Evolutionary conservation across 2,113 vertebrate genomes (phyloP).

Genomic region (Amphiprion ocellaris): DNA sequence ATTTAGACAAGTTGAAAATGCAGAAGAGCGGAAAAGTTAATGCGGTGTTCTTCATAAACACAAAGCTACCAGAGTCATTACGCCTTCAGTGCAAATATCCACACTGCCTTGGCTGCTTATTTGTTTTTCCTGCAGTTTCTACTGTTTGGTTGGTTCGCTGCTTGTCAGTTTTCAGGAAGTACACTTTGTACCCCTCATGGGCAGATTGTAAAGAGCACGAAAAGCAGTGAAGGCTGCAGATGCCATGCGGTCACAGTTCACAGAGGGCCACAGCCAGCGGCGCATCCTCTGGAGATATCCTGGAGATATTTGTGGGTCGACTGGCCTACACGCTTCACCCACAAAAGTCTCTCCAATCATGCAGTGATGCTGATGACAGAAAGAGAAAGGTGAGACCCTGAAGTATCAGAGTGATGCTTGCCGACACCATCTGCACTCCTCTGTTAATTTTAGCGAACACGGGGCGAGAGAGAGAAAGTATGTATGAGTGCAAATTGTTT

Average conservation of each 20-base stretch:
- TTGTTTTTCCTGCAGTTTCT: background rate
- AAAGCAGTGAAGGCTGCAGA: constrained; percentile 23
- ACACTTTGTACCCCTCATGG: background rate
- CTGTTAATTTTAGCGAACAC: constrained; percentile 66
- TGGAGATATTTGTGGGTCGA: constrained; percentile 25
- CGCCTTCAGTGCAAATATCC: constrained; percentile 35
- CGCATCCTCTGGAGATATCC: constrained; percentile 15
- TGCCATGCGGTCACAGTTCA: constrained; percentile 27
- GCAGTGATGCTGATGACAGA: constrained; percentile 26
- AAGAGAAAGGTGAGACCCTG: constrained; percentile 36
- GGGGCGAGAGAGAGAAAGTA: constrained; percentile 31
- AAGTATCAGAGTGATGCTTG: constrained; percentile 34
- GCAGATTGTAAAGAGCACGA: background rate
- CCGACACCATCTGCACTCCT: constrained; percentile 56
- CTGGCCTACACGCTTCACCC: background rate
- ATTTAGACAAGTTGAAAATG: too few species aligned
- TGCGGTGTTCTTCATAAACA: too few species aligned
- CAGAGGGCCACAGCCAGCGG: constrained; percentile 27
- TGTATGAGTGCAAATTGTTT: constrained; percentile 66
- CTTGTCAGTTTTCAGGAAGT: background rate
- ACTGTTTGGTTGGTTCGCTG: background rate
- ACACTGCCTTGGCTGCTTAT: background rate
- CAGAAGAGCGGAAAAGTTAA: too few species aligned
- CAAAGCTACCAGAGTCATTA: constrained; percentile 5
- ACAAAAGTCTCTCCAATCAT: constrained; percentile 6